These are phyloP conservation scores for Seira musarum DNA, from an alignment of 2,888 invertebrate genomes.

Conservation along the genomic window DNA sequence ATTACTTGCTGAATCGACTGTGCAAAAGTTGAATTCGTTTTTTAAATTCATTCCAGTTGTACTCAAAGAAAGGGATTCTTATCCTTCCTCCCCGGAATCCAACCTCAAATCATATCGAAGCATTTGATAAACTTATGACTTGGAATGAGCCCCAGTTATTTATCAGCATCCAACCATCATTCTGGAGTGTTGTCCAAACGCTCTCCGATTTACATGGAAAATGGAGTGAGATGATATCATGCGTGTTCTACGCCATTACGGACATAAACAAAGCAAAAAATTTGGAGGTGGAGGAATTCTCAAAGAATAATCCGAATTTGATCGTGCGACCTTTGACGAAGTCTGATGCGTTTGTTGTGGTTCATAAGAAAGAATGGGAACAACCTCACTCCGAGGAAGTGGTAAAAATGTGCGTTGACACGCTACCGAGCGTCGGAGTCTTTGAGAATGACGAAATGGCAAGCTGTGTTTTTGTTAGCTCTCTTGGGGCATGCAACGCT, in stretches of 20 bases:
- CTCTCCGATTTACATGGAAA: slow-evolving; percentile 16
- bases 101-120: background rate
- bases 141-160: slow-evolving; percentile 38
- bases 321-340: background rate
- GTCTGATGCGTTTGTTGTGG: slow-evolving; percentile 7
- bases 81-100: slow-evolving; percentile 16
- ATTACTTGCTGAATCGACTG: background rate
- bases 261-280: slow-evolving; percentile 18
- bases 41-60: slow-evolving; percentile 20
- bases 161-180: slow-evolving; percentile 6
- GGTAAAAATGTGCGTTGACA: slow-evolving; percentile 6
- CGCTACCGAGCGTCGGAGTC: slow-evolving; percentile 8
- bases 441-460: slow-evolving; percentile 25
- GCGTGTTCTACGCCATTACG: slow-evolving; percentile 27
- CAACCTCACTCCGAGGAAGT: slow-evolving; percentile 11
- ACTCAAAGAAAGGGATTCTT: slow-evolving; percentile 30
- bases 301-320: too few relatives aligned
- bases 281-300: background rate
- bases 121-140: slow-evolving; percentile 30
- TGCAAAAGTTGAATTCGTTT: background rate
- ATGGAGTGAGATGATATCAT: slow-evolving; percentile 20
- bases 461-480: background rate
- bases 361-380: slow-evolving; percentile 28
- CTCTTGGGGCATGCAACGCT: slow-evolving; percentile 27
- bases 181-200: slow-evolving; percentile 22